Conservation (phyloP, 2,888 invertebrate species). For the Rhamnusium bicolor region DNA sequence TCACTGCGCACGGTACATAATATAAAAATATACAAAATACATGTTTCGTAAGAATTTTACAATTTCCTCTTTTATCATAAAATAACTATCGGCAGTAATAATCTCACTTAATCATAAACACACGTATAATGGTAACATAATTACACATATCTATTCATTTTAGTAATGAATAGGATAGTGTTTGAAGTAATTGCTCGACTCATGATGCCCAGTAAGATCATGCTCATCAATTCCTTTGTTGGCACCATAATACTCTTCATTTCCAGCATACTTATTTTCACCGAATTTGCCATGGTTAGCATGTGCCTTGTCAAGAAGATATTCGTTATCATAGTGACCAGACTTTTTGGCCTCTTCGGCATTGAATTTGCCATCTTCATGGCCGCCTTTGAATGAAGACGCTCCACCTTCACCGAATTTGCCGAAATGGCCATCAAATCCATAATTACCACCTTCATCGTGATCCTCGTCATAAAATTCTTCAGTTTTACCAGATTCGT, state of each 20-base stretch:
- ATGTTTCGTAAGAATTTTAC: too few species aligned
- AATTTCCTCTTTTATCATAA: neutral
- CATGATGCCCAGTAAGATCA: conserved; percentile 76
- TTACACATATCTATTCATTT: neutral
- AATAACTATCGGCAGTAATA: conserved; percentile 20
- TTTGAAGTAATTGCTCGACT: conserved; percentile 74
- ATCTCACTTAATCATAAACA: neutral
- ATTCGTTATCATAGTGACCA: conserved; percentile 75
- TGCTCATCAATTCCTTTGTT: conserved; percentile 77
- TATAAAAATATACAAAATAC: too few species aligned
- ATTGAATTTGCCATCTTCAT: conserved; percentile 75
- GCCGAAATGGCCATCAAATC: conserved; percentile 75
- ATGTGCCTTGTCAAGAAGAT: conserved; percentile 75
- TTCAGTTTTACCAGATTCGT: conserved; percentile 78
- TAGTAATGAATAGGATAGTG: conserved; percentile 71
- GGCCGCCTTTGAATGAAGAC: conserved; percentile 76
- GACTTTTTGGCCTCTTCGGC: conserved; percentile 75
- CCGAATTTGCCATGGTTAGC: conserved; percentile 77
- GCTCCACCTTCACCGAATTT: conserved; percentile 75
- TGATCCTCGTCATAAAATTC: conserved; percentile 79
- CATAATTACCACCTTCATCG: conserved; percentile 76
- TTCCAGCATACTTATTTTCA: conserved; percentile 75
- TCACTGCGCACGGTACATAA: too few species aligned
- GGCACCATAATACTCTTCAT: conserved; percentile 74
- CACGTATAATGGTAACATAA: neutral